Evolutionary conservation across 1,140 invertebrate species (phyloP).

Genomic region (Hetaerina americana): DNA sequence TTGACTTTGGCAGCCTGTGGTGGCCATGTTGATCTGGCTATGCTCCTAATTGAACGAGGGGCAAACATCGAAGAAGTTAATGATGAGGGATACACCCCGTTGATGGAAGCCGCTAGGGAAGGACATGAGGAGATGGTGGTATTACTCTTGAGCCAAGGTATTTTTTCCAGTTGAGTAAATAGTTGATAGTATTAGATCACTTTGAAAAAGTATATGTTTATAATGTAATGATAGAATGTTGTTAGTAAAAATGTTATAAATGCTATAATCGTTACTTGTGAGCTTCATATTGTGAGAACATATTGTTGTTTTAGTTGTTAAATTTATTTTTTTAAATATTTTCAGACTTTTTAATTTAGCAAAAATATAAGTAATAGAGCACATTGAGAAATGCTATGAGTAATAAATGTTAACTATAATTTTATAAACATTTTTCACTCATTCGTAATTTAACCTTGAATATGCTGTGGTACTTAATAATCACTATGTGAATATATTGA

Average conservation of each 20-base stretch:
- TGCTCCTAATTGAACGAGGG: slow-evolving; percentile 86
- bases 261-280: too few species aligned
- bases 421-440: not conserved
- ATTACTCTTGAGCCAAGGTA: slow-evolving; percentile 78
- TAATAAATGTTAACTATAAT: not conserved
- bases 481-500: too few species aligned
- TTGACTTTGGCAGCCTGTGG: slow-evolving; percentile 95
- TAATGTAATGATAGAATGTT: too few species aligned
- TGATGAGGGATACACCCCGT: slow-evolving; percentile 98
- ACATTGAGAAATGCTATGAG: not conserved
- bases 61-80: slow-evolving; percentile 99
- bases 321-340: not conserved
- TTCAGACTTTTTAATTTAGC: too few species aligned
- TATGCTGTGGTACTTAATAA: too few species aligned
- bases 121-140: slow-evolving; percentile 98
- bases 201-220: too few species aligned
- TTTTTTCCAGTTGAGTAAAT: slow-evolving; percentile 6
- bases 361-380: too few species aligned
- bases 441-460: too few species aligned
- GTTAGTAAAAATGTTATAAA: too few species aligned
- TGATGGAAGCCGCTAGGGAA: slow-evolving; percentile 96
- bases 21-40: slow-evolving; percentile 92
- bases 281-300: not conserved
- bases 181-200: too few species aligned
- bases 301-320: not conserved